These are phyloP conservation scores for Tachina grossa DNA, from an alignment of 2,888 invertebrate genomes.

Conservation along the genomic window DNA sequence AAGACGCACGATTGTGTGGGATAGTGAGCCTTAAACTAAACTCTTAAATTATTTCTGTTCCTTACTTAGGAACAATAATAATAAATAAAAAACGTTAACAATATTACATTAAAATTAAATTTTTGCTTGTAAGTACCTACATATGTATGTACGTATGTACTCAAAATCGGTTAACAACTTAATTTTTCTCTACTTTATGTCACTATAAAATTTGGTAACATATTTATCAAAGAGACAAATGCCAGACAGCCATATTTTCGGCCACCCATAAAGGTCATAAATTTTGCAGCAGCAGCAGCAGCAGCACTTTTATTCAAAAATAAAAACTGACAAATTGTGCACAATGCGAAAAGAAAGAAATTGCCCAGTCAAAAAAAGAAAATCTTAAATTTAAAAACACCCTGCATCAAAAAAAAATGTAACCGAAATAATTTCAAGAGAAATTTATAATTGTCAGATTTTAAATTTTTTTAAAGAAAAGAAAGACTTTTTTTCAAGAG, in stretches of 20 bases:
- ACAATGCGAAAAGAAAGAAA: background rate
- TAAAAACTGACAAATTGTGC: slow-evolving; percentile 28
- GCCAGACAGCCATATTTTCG: slow-evolving; percentile 57
- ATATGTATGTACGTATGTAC: too few species aligned
- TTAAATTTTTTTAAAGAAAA: background rate
- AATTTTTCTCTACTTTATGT: background rate
- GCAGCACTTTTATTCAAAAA: background rate
- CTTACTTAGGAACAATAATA: too few species aligned
- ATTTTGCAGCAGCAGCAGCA: slow-evolving; percentile 8
- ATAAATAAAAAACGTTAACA: background rate
- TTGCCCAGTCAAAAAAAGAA: background rate
- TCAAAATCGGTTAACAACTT: background rate
- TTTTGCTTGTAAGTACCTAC: background rate
- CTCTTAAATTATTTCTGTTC: too few species aligned
- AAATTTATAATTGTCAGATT: background rate
- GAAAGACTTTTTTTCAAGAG: slow-evolving; percentile 2
- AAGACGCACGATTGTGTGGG: too few species aligned
- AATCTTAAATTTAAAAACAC: slow-evolving; percentile 8
- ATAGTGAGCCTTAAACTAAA: too few species aligned
- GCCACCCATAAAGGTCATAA: slow-evolving; percentile 67
- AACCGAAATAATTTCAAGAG: background rate
- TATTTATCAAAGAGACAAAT: slow-evolving; percentile 50
- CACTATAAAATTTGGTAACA: slow-evolving; percentile 16
- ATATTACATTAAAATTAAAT: too few species aligned
- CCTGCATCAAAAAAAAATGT: slow-evolving; percentile 3